A percentile compares a stretch with the other conserved stretches of the same genome.
Evolutionary conservation across 2,797 vertebrate species (phyloP).

Genomic region (Siniperca undulata): DNA sequence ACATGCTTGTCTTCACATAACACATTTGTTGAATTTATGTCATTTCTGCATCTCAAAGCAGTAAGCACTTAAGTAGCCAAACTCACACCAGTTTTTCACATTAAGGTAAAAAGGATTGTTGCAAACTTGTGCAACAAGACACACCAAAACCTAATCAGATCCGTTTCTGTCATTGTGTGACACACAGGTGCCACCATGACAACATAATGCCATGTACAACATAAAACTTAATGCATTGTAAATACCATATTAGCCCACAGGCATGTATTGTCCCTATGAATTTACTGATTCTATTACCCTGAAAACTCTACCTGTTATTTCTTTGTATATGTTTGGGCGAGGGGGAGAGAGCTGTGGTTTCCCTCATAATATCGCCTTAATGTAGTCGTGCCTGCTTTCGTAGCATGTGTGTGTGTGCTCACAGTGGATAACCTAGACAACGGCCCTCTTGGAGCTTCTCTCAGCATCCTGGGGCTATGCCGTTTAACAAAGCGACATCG

Average conservation of each 20-base stretch:
- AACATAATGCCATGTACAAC: not conserved
- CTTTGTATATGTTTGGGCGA: not conserved
- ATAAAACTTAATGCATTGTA: not conserved
- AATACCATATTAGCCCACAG: not conserved
- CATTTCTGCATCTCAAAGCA: not conserved
- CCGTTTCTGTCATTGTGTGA: not conserved
- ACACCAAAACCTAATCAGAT: not conserved
- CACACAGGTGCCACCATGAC: not conserved
- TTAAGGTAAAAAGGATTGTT: not conserved
- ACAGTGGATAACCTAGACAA: slow-evolving; percentile 30
- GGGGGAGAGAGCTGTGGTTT: not conserved
- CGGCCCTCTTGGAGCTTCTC: slow-evolving; percentile 10
- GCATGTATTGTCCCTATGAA: not conserved
- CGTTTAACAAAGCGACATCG: slow-evolving; percentile 24
- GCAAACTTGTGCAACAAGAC: not conserved
- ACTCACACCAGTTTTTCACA: not conserved
- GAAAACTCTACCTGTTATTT: not conserved
- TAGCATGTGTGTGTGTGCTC: slow-evolving; percentile 4
- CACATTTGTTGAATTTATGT: not conserved
- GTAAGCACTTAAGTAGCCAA: too few species aligned
- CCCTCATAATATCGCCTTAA: not conserved
- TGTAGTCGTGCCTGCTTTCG: not conserved
- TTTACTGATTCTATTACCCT: not conserved
- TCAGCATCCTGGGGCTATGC: slow-evolving; percentile 22
- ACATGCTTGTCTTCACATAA: not conserved